Percentiles rank a stretch among this genome's conserved stretches.
Evolutionary conservation across 2,888 invertebrate genomes (phyloP).

Genomic region (Megamerina dolium): DNA sequence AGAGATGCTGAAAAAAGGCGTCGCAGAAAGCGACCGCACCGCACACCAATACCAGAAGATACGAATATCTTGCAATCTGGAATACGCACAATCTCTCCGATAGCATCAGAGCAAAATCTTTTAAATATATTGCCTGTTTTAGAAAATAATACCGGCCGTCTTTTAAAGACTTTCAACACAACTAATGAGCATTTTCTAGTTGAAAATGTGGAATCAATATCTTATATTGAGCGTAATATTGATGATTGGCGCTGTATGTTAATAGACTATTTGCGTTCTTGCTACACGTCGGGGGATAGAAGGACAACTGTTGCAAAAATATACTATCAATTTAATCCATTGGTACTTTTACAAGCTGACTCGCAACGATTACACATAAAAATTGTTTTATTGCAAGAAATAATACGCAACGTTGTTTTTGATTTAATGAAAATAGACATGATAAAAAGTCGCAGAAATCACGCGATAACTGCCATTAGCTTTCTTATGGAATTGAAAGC

Average conservation of each 20-base stretch:
- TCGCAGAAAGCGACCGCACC: constrained; percentile 4
- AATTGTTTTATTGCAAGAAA: constrained; percentile 24
- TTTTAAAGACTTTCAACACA: too few species aligned
- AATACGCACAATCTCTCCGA: too few species aligned
- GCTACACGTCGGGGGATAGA: neutral
- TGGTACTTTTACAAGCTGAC: constrained; percentile 13
- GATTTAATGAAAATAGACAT: constrained; percentile 24
- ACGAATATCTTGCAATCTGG: too few species aligned
- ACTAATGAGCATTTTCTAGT: constrained; percentile 17
- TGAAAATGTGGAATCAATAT: constrained; percentile 16
- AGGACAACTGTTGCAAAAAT: neutral
- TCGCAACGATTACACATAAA: constrained; percentile 20
- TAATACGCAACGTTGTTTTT: constrained; percentile 24
- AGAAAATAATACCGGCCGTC: too few species aligned
- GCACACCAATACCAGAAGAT: too few species aligned
- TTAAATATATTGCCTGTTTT: too few species aligned
- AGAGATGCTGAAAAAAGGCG: too few species aligned
- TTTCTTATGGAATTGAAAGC: constrained; percentile 31
- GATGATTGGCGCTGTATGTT: constrained; percentile 14
- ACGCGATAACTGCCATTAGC: constrained; percentile 25
- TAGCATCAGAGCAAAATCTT: too few species aligned
- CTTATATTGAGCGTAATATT: constrained; percentile 16
- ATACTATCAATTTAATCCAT: too few species aligned
- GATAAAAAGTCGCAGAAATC: constrained; percentile 22
- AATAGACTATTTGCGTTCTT: neutral